Base-by-base conservation (phyloP, 1,140 invertebrate genomes). In the Brachionus sp. region DNA sequence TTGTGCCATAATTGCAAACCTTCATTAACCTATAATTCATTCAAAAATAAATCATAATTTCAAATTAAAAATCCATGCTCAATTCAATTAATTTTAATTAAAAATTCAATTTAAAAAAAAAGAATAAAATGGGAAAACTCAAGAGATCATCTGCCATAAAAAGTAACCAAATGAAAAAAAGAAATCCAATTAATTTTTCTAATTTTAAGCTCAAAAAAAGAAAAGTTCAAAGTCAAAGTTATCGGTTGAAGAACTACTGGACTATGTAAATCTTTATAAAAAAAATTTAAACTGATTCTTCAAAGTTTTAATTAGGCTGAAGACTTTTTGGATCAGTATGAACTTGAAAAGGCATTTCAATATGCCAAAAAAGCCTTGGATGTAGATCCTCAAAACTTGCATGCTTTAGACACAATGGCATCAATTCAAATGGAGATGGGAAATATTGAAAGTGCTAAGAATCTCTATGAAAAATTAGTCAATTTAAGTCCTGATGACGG, bases 321-420 rank as follows among this genome's bases (percentile, higher is more conserved):
- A 82, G 86, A 88, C 35, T 86, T 85, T 84, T 86, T 88, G 57
- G 86, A 88, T 77, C 84, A 84, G 68, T 88, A 87, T 84, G 84
- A 88, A 23, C 88, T 86, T 86, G 87, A 88, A 84, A 57, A 87
- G 68, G 87, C 87, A 44, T 87, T 87, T 78, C 87, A 87, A 73
- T 88, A 87, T 80, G 87, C 87, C 77, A 86, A 88, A 83, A 84
- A 86, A 78, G 88, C 88, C 6, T 82, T 89, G 39, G 87, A 88
- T 78, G 77, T 86, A 39, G 88, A 89, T 12, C 84, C 86, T 19
- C 86, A 89, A 70, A 88, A 88, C 84, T 84, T 88, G 2, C 77
- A 85, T 77, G 88, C 86, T 44, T 83, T 89, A 37, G 88, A 89
- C 84, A 88, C 86, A 23, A 86, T 86, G 16, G 88, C 88, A 62